These are phyloP conservation scores for Mycalesis mineus DNA, from an alignment of 2,888 invertebrate genomes.

Conservation along the genomic window DNA sequence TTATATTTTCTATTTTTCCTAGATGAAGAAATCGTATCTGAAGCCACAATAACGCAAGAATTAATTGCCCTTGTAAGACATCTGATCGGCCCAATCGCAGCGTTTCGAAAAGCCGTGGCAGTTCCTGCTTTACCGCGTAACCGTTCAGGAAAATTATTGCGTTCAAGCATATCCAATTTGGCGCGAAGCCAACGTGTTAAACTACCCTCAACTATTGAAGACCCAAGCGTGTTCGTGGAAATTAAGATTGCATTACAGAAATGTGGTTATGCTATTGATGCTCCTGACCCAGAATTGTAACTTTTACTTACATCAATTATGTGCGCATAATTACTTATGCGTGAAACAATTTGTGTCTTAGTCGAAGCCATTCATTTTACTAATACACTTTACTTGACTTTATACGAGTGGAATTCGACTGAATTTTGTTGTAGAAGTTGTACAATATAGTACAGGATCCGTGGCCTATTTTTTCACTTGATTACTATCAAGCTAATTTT, in stretches of 20 bases:
- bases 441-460: no score
- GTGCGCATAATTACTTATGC: no score
- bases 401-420: no score
- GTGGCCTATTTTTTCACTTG: no score
- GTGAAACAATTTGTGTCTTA: no score
- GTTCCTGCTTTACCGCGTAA: constrained; percentile 92
- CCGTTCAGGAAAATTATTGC: constrained; percentile 82
- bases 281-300: constrained; percentile 80
- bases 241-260: constrained; percentile 87
- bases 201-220: constrained; percentile 92
- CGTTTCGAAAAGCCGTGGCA: constrained; percentile 87
- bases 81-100: constrained; percentile 91
- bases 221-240: constrained; percentile 87
- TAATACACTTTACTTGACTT: no score
- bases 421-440: no score
- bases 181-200: constrained; percentile 88
- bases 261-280: constrained; percentile 84
- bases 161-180: constrained; percentile 91
- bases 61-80: constrained; percentile 65
- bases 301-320: background rate
- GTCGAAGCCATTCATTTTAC: no score
- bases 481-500: no score
- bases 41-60: constrained; percentile 65
- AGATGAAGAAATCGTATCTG: constrained; percentile 70
- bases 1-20: constrained; percentile 17